Conservation (phyloP, 2,113 vertebrate genomes). For the Meriones unguiculatus region DNA sequence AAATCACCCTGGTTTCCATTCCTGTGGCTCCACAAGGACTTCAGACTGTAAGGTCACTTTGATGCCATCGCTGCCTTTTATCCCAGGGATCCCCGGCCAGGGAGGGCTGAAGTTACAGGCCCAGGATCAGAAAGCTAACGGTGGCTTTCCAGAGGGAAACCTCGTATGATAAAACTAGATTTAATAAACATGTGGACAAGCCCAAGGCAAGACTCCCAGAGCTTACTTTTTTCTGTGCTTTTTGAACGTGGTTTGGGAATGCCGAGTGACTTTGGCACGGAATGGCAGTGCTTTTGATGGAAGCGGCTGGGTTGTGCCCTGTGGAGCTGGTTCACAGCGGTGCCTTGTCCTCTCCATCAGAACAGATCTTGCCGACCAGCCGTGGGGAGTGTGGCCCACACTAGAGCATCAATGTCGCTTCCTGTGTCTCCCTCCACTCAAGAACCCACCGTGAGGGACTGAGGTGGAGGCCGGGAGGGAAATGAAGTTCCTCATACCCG, state of each 20-base stretch:
- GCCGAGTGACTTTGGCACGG: background rate
- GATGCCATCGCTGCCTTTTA: background rate
- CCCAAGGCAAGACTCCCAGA: background rate
- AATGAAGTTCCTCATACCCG: background rate
- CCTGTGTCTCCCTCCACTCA: background rate
- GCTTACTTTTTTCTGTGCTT: background rate
- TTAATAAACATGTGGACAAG: background rate
- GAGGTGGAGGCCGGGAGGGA: background rate
- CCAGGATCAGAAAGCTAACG: background rate
- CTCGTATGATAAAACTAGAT: background rate
- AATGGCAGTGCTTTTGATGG: background rate
- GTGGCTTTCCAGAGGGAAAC: background rate
- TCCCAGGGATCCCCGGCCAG: background rate
- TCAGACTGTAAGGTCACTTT: background rate
- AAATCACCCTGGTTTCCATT: background rate
- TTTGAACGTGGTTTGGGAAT: background rate
- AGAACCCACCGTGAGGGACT: background rate
- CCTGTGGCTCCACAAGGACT: background rate
- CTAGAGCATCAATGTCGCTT: rapidly evolving
- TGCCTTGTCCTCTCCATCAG: rapidly evolving
- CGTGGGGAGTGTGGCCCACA: too few relatives aligned
- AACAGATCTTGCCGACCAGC: background rate
- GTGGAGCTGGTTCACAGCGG: too few relatives aligned
- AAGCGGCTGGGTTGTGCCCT: background rate
- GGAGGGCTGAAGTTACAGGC: background rate